Evolutionary conservation across 2,113 vertebrate genomes (phyloP).

Genomic region (Illadopsis cleaveri): DNA sequence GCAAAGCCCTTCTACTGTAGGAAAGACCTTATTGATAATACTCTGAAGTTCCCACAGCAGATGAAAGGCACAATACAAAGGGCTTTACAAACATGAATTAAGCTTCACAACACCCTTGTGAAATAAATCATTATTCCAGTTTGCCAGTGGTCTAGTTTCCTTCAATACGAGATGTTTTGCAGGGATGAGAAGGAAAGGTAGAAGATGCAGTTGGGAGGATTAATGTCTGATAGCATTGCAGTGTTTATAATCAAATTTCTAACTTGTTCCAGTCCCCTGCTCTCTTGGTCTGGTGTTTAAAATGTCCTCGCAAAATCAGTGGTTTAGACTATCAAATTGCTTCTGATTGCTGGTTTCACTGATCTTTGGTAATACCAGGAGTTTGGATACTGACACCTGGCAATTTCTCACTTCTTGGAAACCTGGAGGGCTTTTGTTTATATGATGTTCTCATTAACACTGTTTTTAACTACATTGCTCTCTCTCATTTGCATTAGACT

Average conservation of each 20-base stretch:
- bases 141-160: neutral
- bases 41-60: constrained; percentile 29
- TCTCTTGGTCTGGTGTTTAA: neutral
- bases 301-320: neutral
- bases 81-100: constrained; percentile 51
- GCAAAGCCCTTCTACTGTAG: constrained; percentile 36
- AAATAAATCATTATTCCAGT: constrained; percentile 24
- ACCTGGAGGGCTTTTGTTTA: neutral
- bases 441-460: neutral
- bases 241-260: neutral
- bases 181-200: neutral
- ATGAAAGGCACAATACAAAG: constrained; percentile 43
- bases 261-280: neutral
- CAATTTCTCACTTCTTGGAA: neutral
- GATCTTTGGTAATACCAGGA: neutral
- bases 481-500: neutral
- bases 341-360: neutral
- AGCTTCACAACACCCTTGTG: constrained; percentile 25
- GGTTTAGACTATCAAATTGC: neutral
- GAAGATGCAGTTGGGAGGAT: neutral
- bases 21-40: constrained; percentile 41
- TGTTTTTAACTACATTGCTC: neutral
- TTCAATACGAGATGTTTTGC: neutral
- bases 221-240: neutral
- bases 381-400: neutral